Percentiles rank a stretch among this genome's conserved stretches.
These are phyloP conservation scores for Erebia ligea DNA, from an alignment of 2,888 invertebrate species.

Conservation along the genomic window DNA sequence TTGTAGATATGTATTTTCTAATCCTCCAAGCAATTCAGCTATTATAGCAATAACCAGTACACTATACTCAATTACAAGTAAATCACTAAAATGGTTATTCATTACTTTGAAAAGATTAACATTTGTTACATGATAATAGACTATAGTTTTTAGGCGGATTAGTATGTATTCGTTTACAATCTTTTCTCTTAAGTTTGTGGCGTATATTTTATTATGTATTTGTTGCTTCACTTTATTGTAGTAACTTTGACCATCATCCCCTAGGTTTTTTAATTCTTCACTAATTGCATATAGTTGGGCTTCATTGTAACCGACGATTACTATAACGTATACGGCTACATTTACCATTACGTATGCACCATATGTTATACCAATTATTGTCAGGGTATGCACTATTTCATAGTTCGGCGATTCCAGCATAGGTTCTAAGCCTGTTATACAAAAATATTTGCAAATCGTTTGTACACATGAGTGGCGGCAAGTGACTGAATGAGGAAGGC, in stretches of 20 bases:
- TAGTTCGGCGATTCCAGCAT: slow-evolving; percentile 59
- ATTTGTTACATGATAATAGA: slow-evolving; percentile 51
- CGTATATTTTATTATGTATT: slow-evolving; percentile 15
- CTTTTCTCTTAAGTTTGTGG: slow-evolving; percentile 29
- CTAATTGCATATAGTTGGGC: slow-evolving; percentile 58
- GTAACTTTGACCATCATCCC: slow-evolving; percentile 50
- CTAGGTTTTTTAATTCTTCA: slow-evolving; percentile 53
- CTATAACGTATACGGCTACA: slow-evolving; percentile 53
- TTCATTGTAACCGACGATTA: slow-evolving; percentile 57
- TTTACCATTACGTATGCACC: slow-evolving; percentile 51
- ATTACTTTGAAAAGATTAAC: slow-evolving; percentile 48
- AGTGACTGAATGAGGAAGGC: no score
- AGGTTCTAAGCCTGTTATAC: slow-evolving; percentile 58
- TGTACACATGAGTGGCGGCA: not conserved
- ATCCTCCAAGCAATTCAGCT: slow-evolving; percentile 59
- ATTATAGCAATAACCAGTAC: slow-evolving; percentile 54
- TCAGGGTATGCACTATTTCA: slow-evolving; percentile 48
- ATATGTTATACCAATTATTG: slow-evolving; percentile 41
- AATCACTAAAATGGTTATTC: slow-evolving; percentile 51
- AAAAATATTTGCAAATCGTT: not conserved
- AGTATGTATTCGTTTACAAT: slow-evolving; percentile 50
- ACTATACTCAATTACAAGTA: slow-evolving; percentile 55
- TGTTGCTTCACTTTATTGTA: slow-evolving; percentile 28
- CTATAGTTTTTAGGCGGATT: slow-evolving; percentile 47
- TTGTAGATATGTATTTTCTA: slow-evolving; percentile 58